These are phyloP conservation scores for Scotopteryx bipunctaria DNA, from an alignment of 2,888 invertebrate species.

Conservation along the genomic window DNA sequence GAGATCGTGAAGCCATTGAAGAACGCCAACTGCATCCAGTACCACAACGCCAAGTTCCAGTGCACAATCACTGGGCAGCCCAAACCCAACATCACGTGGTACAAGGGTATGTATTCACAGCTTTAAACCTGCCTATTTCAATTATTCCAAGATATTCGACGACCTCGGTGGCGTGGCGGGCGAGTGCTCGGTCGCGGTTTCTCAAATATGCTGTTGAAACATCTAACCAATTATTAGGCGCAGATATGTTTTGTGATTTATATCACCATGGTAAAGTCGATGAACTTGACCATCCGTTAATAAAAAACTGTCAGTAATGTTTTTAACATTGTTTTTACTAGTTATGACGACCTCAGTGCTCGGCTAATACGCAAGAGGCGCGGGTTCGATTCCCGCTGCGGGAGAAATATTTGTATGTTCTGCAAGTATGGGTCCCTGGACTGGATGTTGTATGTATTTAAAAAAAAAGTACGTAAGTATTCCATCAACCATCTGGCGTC, in stretches of 20 bases:
- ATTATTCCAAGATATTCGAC: too few species aligned
- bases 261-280: conserved; percentile 36
- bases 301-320: neutral
- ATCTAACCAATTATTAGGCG: conserved; percentile 51
- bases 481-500: too few species aligned
- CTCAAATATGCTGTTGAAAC: conserved; percentile 46
- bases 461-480: too few species aligned
- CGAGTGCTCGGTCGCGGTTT: conserved; percentile 53
- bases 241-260: conserved; percentile 48
- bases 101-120: conserved; percentile 87
- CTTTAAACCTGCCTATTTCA: too few species aligned
- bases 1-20: conserved; percentile 93
- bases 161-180: too few species aligned
- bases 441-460: too few species aligned
- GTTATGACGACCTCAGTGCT: too few species aligned
- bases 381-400: too few species aligned
- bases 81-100: conserved; percentile 96
- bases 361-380: too few species aligned
- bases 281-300: conserved; percentile 29
- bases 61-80: conserved; percentile 96
- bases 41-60: conserved; percentile 96
- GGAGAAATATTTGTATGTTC: too few species aligned
- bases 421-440: too few species aligned
- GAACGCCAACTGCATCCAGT: conserved; percentile 95
- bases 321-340: too few species aligned